Base-by-base conservation (phyloP, 2,797 vertebrate genomes). In the Halcyon leucocephala region DNA sequence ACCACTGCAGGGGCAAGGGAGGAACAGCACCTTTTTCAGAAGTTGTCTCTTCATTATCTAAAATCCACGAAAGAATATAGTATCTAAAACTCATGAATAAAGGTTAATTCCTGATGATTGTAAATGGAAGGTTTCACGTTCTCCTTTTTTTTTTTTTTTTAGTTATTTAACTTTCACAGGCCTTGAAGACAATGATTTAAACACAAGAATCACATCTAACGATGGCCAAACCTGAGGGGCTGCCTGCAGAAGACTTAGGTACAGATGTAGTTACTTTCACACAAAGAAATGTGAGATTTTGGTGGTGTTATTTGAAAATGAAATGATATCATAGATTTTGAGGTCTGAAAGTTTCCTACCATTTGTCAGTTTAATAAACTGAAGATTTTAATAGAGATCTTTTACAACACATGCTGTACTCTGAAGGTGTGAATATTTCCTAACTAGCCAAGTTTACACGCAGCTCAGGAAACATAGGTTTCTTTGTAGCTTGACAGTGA, bases 321-420 rank as follows among this genome's bases (percentile, higher is more conserved):
- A 93, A 95, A 89, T 93, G 2, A 91, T 86, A 93, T 64, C 49
- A 95, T 62, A 81, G 51, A 21, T 95, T 79, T 76, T 5, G n/a
- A 94, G 41, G n/a, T 71, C 74, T 89, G 71, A 73, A 94, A 71
- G 26, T 89, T 89, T 93, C 80, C 78, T 91, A 65, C 51, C 31
- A 93, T 89, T 94, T 95, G 82, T 93, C 78, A 81, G 28, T 86
- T 96, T 94, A 94, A 91, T 84, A 94, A 95, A 94, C 55, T 93
- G 71, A 92, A 95, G 62, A 89, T 78, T 95, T 96, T 91, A 80
- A 79, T 70, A 85, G 85, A 79, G 88, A 90, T 81, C 52, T 88
- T 91, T 90, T 76, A 94, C 74, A 96, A 93, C 62, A 95, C 77
- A 94, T 69, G 21, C 79, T 94, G 72, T 90, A 78, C 90, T 86